These are phyloP conservation scores for Lissonota sp. DNA, from an alignment of 2,888 invertebrate species.

Conservation along the genomic window DNA sequence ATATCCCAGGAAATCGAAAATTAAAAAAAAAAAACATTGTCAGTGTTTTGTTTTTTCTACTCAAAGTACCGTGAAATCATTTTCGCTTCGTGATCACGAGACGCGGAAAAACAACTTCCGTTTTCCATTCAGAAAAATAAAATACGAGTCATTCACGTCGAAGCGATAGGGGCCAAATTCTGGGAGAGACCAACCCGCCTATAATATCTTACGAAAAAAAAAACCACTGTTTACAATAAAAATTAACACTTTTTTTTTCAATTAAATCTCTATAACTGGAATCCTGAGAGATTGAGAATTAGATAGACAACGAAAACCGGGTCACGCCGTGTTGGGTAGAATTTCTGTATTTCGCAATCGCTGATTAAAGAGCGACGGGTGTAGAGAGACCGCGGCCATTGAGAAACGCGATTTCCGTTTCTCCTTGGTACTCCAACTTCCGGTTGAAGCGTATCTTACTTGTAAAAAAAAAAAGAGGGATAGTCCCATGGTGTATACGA, in stretches of 20 bases:
- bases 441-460: slow-evolving; percentile 56
- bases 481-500: too few relatives aligned
- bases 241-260: too few relatives aligned
- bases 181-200: neutral
- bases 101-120: slow-evolving; percentile 54
- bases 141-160: neutral
- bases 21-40: neutral
- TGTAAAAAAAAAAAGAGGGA: too few relatives aligned
- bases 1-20: neutral
- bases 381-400: slow-evolving; percentile 57
- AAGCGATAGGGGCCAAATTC: neutral
- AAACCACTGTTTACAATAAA: neutral
- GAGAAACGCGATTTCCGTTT: slow-evolving; percentile 58
- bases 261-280: neutral
- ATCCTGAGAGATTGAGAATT: neutral
- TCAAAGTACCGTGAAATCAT: neutral
- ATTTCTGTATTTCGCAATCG: slow-evolving; percentile 29
- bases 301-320: neutral
- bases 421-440: slow-evolving; percentile 59
- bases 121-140: slow-evolving; percentile 21
- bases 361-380: slow-evolving; percentile 35
- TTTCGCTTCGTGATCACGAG: slow-evolving; percentile 28
- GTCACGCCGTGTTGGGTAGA: neutral
- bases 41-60: neutral
- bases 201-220: neutral